phyloP scores from a whole-genome alignment of 1,140 invertebrate genomes.

The Cyrtorhinus lividipennis region DNA sequence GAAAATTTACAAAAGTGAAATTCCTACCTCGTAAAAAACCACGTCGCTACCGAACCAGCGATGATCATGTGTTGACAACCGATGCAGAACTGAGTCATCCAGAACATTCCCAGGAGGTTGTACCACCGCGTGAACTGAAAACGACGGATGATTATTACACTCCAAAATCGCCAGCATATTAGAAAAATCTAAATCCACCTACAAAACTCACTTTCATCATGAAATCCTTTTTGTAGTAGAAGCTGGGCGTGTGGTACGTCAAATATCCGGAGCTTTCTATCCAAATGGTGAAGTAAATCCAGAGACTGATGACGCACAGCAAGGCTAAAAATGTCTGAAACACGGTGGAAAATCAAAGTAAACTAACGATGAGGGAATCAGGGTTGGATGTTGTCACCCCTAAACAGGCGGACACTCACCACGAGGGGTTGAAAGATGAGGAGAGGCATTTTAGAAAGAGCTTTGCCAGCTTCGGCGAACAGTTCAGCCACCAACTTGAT shows the following conservation, averaged over 20 bases:
- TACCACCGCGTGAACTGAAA: constrained; percentile 44
- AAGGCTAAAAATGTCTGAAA: constrained; percentile 48
- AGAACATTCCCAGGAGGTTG: constrained; percentile 52
- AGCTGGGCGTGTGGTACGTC: constrained; percentile 31
- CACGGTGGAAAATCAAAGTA: too few species aligned
- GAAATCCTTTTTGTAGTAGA: constrained; percentile 37
- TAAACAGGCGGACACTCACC: constrained; percentile 32
- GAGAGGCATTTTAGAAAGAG: constrained; percentile 49
- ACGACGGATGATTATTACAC: not conserved
- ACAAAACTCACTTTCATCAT: constrained; percentile 33
- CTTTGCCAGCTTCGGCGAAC: constrained; percentile 62
- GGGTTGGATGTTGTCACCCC: too few species aligned
- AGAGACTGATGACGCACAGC: constrained; percentile 36
- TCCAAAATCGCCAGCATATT: too few species aligned
- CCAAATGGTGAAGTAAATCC: constrained; percentile 43
- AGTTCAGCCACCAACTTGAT: constrained; percentile 51
- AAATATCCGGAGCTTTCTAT: constrained; percentile 47
- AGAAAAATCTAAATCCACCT: constrained; percentile 3
- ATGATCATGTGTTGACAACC: constrained; percentile 65
- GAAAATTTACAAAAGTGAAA: too few species aligned
- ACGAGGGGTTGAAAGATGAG: constrained; percentile 60
- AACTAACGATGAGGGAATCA: too few species aligned
- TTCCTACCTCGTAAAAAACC: constrained; percentile 65
- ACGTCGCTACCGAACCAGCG: constrained; percentile 53
- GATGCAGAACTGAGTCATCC: constrained; percentile 55